A percentile compares a stretch with the other conserved stretches of the same genome.
Evolutionary conservation across 2,888 invertebrate species (phyloP).

Genomic region (Drosophila limbata): DNA sequence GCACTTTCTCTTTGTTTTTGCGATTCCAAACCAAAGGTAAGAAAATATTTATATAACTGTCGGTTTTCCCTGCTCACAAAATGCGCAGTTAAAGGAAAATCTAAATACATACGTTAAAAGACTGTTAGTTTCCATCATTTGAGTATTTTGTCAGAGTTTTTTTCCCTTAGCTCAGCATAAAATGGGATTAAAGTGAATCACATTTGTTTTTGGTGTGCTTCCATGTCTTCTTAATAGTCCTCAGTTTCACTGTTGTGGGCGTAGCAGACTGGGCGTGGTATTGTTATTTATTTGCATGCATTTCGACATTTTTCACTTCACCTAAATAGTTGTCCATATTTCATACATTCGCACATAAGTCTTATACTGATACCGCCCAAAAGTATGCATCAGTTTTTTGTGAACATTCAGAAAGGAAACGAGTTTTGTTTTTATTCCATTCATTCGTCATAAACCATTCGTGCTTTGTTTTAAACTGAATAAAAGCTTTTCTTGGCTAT

Average conservation of each 20-base stretch:
- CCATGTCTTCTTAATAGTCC: conserved; percentile 7
- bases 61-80: conserved; percentile 8
- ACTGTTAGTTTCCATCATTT: conserved; percentile 14
- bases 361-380: conserved; percentile 33
- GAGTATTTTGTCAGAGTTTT: conserved; percentile 5
- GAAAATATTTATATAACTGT: conserved; percentile 19
- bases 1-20: background rate
- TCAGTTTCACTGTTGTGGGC: conserved; percentile 1
- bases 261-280: conserved; percentile 7
- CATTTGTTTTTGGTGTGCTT: conserved; percentile 31
- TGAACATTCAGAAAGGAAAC: background rate
- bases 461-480: background rate
- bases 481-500: background rate
- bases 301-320: conserved; percentile 9
- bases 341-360: conserved; percentile 2
- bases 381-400: conserved; percentile 54
- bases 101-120: conserved; percentile 5
- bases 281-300: conserved; percentile 38
- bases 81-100: conserved; percentile 17
- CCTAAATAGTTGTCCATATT: conserved; percentile 16
- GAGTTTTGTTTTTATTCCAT: background rate
- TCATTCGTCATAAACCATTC: background rate
- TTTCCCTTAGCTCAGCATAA: conserved; percentile 12
- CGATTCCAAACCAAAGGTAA: conserved; percentile 9
- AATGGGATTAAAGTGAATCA: conserved; percentile 20